A percentile compares a stretch with the other conserved stretches of the same genome.
Conservation (phyloP, 2,113 vertebrate species). For the Empidonax alnorum region DNA sequence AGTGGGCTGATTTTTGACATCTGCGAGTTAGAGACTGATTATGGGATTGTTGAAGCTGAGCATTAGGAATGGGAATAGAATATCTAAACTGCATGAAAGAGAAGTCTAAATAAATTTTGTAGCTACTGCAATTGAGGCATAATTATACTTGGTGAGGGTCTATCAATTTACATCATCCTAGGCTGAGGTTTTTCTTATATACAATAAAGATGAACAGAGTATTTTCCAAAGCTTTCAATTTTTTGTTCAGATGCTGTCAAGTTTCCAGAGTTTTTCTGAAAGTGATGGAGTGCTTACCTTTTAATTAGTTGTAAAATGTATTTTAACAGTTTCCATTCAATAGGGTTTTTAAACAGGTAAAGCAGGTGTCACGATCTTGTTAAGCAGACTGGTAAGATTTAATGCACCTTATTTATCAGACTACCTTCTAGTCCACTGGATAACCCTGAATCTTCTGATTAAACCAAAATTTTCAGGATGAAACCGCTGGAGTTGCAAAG, state of each 20-base stretch:
- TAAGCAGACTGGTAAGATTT: background rate
- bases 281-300: background rate
- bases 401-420: background rate
- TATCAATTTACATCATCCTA: background rate
- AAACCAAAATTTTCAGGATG: background rate
- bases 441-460: background rate
- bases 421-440: background rate
- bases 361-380: background rate
- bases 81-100: background rate
- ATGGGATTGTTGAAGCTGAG: background rate
- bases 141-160: background rate
- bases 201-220: background rate
- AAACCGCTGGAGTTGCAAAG: background rate
- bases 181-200: background rate
- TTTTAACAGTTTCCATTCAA: background rate
- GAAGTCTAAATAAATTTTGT: background rate
- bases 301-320: background rate
- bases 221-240: background rate
- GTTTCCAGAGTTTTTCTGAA: background rate
- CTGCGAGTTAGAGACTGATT: fast-evolving
- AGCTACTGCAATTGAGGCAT: background rate
- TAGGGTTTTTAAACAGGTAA: background rate
- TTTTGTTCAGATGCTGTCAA: background rate
- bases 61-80: background rate
- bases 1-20: background rate